phyloP scores from a whole-genome alignment of 2,113 vertebrate species.

The Oncorhynchus keta region DNA sequence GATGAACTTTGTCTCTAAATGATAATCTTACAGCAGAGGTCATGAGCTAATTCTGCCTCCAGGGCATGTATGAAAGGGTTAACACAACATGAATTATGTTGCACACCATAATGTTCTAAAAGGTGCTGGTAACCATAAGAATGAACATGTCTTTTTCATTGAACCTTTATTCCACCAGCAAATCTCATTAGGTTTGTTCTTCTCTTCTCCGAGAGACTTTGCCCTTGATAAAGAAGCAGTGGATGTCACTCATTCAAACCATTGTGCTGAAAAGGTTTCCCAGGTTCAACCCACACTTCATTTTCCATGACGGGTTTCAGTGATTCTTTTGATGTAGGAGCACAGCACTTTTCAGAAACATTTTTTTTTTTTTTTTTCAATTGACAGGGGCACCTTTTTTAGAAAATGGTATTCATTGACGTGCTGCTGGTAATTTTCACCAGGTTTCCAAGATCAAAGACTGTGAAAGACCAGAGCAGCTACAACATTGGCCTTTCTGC shows the following conservation, averaged over 20 bases:
- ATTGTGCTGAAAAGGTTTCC: slow-evolving; percentile 12
- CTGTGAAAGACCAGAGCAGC: slow-evolving; percentile 9
- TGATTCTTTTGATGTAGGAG: slow-evolving; percentile 8
- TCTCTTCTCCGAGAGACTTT: neutral
- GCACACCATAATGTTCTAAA: too few species aligned
- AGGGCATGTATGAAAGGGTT: too few species aligned
- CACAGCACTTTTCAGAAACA: slow-evolving; percentile 2
- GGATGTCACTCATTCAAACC: slow-evolving; percentile 16
- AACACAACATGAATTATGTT: too few species aligned
- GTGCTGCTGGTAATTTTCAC: slow-evolving; percentile 17
- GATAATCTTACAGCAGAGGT: too few species aligned
- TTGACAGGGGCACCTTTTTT: neutral
- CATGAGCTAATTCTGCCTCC: too few species aligned
- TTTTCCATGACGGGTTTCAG: slow-evolving; percentile 16
- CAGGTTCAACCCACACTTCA: neutral
- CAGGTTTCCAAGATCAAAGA: slow-evolving; percentile 18
- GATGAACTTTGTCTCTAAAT: too few species aligned
- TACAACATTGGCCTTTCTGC: neutral
- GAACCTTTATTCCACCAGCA: too few species aligned
- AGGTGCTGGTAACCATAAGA: too few species aligned
- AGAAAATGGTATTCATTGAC: slow-evolving; percentile 14
- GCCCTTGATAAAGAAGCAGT: neutral
- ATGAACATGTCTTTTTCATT: too few species aligned
- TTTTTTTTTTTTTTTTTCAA: too few species aligned
- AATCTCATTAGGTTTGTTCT: neutral